Conservation (phyloP, 2,113 vertebrate genomes). For the Brachypodius melanocephalos region DNA sequence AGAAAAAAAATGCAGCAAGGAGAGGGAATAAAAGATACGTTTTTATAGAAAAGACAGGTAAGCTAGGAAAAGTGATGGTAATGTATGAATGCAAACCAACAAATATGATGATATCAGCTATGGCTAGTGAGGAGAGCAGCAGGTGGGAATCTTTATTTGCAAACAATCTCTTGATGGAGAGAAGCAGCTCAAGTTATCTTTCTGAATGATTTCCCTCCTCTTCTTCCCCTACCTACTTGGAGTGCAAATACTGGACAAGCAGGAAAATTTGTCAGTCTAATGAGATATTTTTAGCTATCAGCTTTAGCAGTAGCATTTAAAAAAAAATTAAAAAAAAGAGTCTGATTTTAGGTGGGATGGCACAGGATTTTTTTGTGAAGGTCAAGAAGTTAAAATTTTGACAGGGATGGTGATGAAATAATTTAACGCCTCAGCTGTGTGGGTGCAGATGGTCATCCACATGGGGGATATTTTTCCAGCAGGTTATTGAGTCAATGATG, state of each 20-base stretch:
- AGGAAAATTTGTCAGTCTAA: background rate
- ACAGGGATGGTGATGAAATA: constrained; percentile 48
- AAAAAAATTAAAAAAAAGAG: background rate
- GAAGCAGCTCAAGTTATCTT: background rate
- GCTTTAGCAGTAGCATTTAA: background rate
- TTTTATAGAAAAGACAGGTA: background rate
- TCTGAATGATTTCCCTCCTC: background rate
- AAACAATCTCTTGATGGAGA: background rate
- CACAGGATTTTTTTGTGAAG: constrained; percentile 16
- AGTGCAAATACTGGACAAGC: background rate
- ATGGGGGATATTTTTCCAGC: constrained; percentile 57
- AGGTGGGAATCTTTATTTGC: background rate
- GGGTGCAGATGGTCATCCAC: constrained; percentile 64
- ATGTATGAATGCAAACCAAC: background rate
- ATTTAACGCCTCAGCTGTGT: constrained; percentile 52
- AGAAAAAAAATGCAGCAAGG: background rate
- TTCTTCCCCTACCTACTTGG: background rate
- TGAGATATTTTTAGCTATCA: background rate
- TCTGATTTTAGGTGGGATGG: background rate
- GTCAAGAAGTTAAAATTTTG: constrained; percentile 63
- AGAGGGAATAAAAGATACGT: background rate
- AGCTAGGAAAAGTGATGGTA: background rate
- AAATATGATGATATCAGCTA: background rate
- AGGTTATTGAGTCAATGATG: constrained; percentile 58
- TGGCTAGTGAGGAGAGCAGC: background rate